These are phyloP conservation scores for Lophius americanus DNA, from an alignment of 2,797 vertebrate species.

Conservation along the genomic window DNA sequence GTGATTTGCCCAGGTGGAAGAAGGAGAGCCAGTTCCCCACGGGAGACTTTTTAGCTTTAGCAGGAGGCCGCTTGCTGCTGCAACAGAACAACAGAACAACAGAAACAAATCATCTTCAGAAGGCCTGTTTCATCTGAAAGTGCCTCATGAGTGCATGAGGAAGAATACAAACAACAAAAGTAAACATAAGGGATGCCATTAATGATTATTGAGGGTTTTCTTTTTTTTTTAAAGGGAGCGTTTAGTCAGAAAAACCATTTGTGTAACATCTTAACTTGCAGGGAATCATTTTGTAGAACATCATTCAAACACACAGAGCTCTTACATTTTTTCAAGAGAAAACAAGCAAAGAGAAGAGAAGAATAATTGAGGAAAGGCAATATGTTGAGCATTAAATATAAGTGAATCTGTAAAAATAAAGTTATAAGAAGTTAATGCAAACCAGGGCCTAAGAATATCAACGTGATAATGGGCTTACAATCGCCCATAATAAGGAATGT, in stretches of 20 bases:
- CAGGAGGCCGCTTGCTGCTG: constrained; percentile 87
- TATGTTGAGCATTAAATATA: too few species aligned
- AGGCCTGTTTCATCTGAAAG: not conserved
- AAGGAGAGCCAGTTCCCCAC: constrained; percentile 98
- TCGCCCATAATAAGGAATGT: too few species aligned
- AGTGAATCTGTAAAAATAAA: too few species aligned
- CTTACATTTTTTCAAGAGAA: not conserved
- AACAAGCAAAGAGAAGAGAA: too few species aligned
- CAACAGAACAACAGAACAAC: constrained; percentile 12
- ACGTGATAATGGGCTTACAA: too few species aligned
- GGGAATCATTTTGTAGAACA: not conserved
- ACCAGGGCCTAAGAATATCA: too few species aligned
- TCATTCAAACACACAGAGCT: not conserved
- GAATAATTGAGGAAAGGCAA: too few species aligned
- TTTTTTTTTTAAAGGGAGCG: not conserved
- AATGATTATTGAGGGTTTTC: not conserved
- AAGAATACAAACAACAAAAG: not conserved
- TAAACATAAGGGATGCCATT: not conserved
- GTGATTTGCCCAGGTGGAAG: constrained; percentile 94
- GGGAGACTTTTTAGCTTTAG: constrained; percentile 94
- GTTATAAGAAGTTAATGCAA: too few species aligned
- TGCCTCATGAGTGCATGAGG: not conserved
- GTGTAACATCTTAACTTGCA: not conserved
- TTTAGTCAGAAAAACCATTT: not conserved
- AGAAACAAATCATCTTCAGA: constrained; percentile 41